Conservation (phyloP, 2,113 vertebrate species). For the Tyto alba region DNA sequence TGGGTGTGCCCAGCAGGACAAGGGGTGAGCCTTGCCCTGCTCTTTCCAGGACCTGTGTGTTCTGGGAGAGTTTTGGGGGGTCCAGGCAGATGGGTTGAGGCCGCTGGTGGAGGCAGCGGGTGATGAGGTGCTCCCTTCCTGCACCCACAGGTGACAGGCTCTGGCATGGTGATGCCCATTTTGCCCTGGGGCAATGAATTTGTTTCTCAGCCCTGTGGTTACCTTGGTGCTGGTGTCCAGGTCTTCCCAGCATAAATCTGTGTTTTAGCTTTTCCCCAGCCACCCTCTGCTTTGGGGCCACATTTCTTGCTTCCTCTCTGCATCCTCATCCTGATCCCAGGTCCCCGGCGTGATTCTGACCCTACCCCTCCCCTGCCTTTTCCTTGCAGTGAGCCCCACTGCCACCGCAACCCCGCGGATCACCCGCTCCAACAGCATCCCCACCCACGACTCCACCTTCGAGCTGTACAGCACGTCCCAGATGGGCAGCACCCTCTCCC, state of each 20-base stretch:
- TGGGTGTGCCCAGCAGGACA: not conserved
- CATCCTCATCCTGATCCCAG: not conserved
- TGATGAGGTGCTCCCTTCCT: not conserved
- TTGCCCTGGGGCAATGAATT: not conserved
- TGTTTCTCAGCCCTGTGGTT: not conserved
- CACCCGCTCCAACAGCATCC: slow-evolving; percentile 97
- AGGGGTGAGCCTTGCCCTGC: not conserved
- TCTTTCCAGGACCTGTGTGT: not conserved
- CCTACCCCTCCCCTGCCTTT: slow-evolving; percentile 36
- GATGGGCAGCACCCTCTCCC: slow-evolving; percentile 90
- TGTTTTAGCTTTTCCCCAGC: not conserved
- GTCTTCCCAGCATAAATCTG: not conserved
- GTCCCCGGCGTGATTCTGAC: slow-evolving; percentile 3
- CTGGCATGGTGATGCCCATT: not conserved
- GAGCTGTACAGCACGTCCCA: slow-evolving; percentile 88
- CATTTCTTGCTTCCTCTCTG: not conserved
- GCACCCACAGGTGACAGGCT: not conserved
- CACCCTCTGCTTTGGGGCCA: not conserved
- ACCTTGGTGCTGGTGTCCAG: not conserved
- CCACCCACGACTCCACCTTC: slow-evolving; percentile 88
- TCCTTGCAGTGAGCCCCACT: slow-evolving; percentile 80
- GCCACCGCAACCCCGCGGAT: slow-evolving; percentile 82
- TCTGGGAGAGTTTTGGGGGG: not conserved
- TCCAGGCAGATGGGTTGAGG: not conserved
- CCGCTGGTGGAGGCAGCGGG: not conserved